These are phyloP conservation scores for Fulmarus glacialis DNA, from an alignment of 2,113 vertebrate species.

Conservation along the genomic window DNA sequence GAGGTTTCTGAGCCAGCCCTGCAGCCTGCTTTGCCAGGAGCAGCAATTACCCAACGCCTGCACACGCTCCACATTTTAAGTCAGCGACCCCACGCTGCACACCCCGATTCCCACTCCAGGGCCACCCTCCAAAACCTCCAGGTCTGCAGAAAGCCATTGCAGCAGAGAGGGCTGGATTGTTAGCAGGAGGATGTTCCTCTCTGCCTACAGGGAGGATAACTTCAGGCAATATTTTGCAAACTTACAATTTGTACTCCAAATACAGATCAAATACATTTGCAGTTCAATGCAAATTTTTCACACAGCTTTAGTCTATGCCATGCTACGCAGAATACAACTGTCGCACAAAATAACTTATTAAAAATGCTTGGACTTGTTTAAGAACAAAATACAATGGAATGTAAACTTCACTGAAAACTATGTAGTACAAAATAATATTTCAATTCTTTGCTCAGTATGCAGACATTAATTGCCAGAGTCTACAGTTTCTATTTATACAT, in stretches of 20 bases:
- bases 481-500: conserved; percentile 19
- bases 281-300: neutral
- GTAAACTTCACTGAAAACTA: neutral
- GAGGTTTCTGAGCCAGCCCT: neutral
- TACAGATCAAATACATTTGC: rapidly evolving
- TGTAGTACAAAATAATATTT: neutral
- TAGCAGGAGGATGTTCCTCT: rapidly evolving
- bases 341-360: neutral
- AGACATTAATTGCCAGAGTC: neutral
- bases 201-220: neutral
- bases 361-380: neutral
- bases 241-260: neutral
- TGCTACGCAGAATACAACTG: neutral
- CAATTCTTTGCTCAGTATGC: neutral
- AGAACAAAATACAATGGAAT: neutral
- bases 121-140: neutral
- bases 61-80: no score
- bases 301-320: neutral
- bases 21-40: neutral
- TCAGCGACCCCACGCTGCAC: rapidly evolving
- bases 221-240: neutral
- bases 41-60: neutral
- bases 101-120: rapidly evolving
- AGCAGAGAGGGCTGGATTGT: neutral
- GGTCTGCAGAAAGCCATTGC: neutral